A percentile compares a stretch with the other conserved stretches of the same genome.
Evolutionary conservation across 1,140 invertebrate species (phyloP).

Genomic region (Hydropsyche tenuis): DNA sequence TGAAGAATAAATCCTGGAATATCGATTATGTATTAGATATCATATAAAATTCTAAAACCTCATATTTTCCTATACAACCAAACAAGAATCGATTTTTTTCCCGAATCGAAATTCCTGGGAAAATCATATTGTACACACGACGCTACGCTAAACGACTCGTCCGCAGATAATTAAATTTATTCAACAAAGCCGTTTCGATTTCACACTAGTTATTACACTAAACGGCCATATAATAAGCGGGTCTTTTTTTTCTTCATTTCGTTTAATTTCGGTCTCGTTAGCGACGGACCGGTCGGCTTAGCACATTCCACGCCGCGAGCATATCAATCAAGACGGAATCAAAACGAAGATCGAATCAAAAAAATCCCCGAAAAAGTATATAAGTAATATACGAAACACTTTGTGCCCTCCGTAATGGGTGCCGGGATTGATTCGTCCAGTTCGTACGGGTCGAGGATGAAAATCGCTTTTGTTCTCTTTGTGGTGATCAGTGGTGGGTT

Average conservation of each 20-base stretch:
- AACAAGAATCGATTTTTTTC: no score
- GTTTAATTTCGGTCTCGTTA: slow-evolving; percentile 2
- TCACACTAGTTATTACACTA: slow-evolving; percentile 32
- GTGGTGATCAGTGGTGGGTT: not conserved
- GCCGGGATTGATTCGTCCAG: slow-evolving; percentile 10
- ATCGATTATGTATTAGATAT: no score
- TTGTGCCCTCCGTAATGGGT: slow-evolving; percentile 15
- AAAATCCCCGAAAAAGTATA: not conserved
- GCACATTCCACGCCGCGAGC: slow-evolving; percentile 2
- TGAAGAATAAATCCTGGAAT: no score
- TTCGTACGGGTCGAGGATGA: not conserved
- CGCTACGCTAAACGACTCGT: not conserved
- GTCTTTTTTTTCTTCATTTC: slow-evolving; percentile 11
- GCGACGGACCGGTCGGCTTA: slow-evolving; percentile 5
- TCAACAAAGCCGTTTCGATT: slow-evolving; percentile 27
- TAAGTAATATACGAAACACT: not conserved
- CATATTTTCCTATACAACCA: no score
- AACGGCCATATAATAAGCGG: slow-evolving; percentile 26
- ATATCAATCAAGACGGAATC: slow-evolving; percentile 4
- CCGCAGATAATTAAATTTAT: slow-evolving; percentile 22
- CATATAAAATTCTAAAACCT: no score
- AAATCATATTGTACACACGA: no score
- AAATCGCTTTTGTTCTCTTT: slow-evolving; percentile 7
- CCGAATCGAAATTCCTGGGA: no score
- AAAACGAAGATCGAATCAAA: no score